Evolutionary conservation across 2,797 vertebrate genomes (phyloP).

Genomic region (Pygocentrus nattereri): DNA sequence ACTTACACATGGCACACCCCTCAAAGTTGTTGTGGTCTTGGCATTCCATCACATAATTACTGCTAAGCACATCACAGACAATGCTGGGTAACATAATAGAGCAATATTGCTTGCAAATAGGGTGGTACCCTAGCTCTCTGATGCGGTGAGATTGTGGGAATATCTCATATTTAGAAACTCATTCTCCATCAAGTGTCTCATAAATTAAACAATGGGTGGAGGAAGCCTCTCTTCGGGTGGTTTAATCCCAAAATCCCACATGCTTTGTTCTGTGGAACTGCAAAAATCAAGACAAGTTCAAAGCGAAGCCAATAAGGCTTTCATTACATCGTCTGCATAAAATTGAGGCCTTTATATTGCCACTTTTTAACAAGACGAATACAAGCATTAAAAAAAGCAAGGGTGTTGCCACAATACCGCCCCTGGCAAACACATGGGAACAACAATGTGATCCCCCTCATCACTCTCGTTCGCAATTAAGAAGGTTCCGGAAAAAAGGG

Average conservation of each 20-base stretch:
- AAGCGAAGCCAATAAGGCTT: slow-evolving; percentile 54
- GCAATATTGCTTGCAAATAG: slow-evolving; percentile 27
- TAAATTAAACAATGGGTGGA: slow-evolving; percentile 32
- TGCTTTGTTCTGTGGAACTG: slow-evolving; percentile 52
- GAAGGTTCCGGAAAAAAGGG: slow-evolving; percentile 36
- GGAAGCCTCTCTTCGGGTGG: slow-evolving; percentile 32
- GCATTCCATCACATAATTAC: slow-evolving; percentile 12
- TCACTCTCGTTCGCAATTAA: slow-evolving; percentile 51
- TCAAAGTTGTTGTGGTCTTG: neutral
- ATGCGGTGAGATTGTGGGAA: slow-evolving; percentile 47
- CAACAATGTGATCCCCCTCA: slow-evolving; percentile 38
- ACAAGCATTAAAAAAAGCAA: slow-evolving; percentile 48
- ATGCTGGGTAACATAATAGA: slow-evolving; percentile 21
- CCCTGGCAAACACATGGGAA: slow-evolving; percentile 50
- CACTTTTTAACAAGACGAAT: slow-evolving; percentile 59
- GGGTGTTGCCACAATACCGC: slow-evolving; percentile 42
- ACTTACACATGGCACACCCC: neutral
- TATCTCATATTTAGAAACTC: slow-evolving; percentile 28
- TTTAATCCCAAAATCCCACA: slow-evolving; percentile 37
- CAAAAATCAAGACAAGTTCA: slow-evolving; percentile 55
- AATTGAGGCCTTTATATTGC: slow-evolving; percentile 53
- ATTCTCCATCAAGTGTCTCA: slow-evolving; percentile 31
- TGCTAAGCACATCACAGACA: slow-evolving; percentile 13
- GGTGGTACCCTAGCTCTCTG: slow-evolving; percentile 23
- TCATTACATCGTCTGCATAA: slow-evolving; percentile 58